phyloP scores from a whole-genome alignment of 2,888 invertebrate genomes.

The Aphidius colemani region DNA sequence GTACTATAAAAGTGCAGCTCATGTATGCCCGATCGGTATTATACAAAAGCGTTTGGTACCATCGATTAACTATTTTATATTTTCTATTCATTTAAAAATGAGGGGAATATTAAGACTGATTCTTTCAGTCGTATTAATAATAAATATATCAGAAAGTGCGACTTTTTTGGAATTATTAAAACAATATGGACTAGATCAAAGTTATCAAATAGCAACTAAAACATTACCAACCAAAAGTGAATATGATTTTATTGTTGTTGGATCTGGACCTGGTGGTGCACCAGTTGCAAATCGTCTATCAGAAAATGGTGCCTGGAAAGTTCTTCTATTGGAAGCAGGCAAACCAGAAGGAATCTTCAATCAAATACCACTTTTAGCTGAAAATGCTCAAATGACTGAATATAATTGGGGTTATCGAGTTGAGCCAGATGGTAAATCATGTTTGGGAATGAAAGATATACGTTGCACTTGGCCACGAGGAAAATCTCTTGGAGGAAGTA shows the following conservation, averaged over 20 bases:
- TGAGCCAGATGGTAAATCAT: slow-evolving; percentile 68
- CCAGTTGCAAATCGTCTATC: slow-evolving; percentile 73
- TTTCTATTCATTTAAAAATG: background rate
- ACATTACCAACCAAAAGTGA: slow-evolving; percentile 52
- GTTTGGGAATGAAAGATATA: slow-evolving; percentile 72
- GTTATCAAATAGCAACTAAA: slow-evolving; percentile 35
- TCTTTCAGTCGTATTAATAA: background rate
- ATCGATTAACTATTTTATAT: too few relatives aligned
- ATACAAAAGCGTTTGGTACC: too few relatives aligned
- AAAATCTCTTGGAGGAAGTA: slow-evolving; percentile 52
- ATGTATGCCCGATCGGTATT: too few relatives aligned
- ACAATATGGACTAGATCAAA: slow-evolving; percentile 37
- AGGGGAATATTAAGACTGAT: background rate
- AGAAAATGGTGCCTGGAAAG: slow-evolving; percentile 66
- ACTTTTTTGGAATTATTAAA: slow-evolving; percentile 43
- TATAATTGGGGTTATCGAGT: slow-evolving; percentile 76
- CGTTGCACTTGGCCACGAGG: slow-evolving; percentile 77
- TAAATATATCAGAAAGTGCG: slow-evolving; percentile 16
- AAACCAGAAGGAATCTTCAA: slow-evolving; percentile 63
- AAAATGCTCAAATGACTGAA: slow-evolving; percentile 65
- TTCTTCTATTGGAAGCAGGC: slow-evolving; percentile 72
- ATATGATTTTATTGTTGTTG: slow-evolving; percentile 73
- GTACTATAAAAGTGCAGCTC: too few relatives aligned
- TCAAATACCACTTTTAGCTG: slow-evolving; percentile 66
- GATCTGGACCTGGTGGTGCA: slow-evolving; percentile 74